Percentiles rank a stretch among this genome's conserved stretches.
phyloP scores from a whole-genome alignment of 2,113 vertebrate genomes.

The Leuciscus idus region DNA sequence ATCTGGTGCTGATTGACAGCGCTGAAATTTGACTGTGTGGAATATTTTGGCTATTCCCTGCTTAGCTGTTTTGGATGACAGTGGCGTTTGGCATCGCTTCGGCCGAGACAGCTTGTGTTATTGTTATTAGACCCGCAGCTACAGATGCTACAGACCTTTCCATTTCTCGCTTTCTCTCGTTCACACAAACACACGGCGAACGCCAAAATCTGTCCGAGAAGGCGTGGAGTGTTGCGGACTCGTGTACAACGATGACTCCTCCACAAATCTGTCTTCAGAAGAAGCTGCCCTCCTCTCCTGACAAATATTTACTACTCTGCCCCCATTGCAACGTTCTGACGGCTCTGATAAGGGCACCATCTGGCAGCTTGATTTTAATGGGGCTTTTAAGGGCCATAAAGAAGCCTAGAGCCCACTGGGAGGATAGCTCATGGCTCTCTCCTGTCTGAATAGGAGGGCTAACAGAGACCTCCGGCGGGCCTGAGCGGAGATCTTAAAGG shows the following conservation, averaged over 20 bases:
- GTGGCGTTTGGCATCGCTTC: background rate
- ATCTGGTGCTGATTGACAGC: constrained; percentile 18
- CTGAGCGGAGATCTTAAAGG: constrained; percentile 23
- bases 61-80: constrained; percentile 17
- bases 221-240: background rate
- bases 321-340: constrained; percentile 29
- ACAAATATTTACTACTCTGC: constrained; percentile 55
- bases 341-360: constrained; percentile 53
- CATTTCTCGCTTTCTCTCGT: background rate
- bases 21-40: background rate
- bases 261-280: constrained; percentile 2
- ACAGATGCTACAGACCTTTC: constrained; percentile 28
- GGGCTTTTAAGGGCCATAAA: constrained; percentile 58
- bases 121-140: constrained; percentile 18
- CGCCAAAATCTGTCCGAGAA: constrained; percentile 19
- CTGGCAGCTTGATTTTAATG: constrained; percentile 57
- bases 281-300: constrained; percentile 45
- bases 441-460: constrained; percentile 3
- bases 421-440: constrained; percentile 5
- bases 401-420: constrained; percentile 15
- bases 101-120: constrained; percentile 35
- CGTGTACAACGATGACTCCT: background rate
- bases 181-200: background rate
- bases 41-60: background rate
- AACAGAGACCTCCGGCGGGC: constrained; percentile 27